phyloP scores from a whole-genome alignment of 2,113 vertebrate species.

The Origma solitaria region DNA sequence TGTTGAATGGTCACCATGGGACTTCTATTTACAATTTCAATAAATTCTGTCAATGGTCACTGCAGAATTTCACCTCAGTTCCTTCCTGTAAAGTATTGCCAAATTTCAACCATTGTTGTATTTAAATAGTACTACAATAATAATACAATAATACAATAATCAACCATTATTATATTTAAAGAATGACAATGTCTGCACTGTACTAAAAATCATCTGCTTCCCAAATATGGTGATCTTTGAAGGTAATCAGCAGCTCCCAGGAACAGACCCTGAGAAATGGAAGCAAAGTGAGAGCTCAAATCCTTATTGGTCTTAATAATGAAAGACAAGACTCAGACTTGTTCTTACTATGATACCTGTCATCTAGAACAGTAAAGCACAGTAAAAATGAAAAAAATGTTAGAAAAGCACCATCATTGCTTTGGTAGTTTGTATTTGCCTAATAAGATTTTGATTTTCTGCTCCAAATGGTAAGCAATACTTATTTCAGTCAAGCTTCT shows the following conservation, averaged over 20 bases:
- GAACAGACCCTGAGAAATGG: neutral
- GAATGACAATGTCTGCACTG: neutral
- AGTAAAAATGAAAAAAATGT: neutral
- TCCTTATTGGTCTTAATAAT: neutral
- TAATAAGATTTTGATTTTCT: constrained; percentile 29
- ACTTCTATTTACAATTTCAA: neutral
- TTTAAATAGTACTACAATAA: neutral
- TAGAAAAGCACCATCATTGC: neutral
- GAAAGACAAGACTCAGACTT: neutral
- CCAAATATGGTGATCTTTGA: neutral
- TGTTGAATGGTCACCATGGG: neutral
- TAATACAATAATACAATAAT: neutral
- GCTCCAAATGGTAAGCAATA: neutral
- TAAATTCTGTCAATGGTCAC: neutral
- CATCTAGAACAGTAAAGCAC: neutral
- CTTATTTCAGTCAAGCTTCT: neutral
- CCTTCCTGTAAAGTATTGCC: neutral
- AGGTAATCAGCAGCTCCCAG: neutral
- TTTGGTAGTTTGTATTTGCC: neutral
- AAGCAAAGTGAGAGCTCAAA: neutral
- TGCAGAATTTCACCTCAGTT: neutral
- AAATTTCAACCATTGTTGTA: neutral
- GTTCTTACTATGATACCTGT: neutral
- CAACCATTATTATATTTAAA: neutral
- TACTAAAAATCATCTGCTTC: neutral